Evolutionary conservation across 2,888 invertebrate genomes (phyloP).

Genomic region (Sycophila texana): DNA sequence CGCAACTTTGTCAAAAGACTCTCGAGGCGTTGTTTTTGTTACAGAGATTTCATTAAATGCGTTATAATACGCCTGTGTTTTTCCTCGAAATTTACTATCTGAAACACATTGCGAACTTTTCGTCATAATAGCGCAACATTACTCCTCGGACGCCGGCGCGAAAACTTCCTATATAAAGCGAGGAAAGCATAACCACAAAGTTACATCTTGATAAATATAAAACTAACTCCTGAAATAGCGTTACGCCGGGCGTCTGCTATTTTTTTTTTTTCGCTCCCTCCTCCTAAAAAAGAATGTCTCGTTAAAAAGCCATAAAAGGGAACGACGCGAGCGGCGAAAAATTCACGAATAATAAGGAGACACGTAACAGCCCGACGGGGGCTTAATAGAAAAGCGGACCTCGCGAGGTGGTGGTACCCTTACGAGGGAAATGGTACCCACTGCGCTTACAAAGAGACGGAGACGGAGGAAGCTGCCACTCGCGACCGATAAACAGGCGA

Average conservation of each 20-base stretch:
- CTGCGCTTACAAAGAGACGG: slow-evolving; percentile 31
- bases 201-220: too few relatives aligned
- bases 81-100: not conserved
- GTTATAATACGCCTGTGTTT: too few relatives aligned
- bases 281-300: not conserved
- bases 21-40: too few relatives aligned
- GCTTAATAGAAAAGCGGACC: slow-evolving; percentile 47
- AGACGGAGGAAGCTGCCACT: not conserved
- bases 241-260: not conserved
- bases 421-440: not conserved
- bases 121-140: not conserved
- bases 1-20: too few relatives aligned
- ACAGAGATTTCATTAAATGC: too few relatives aligned
- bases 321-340: slow-evolving; percentile 9
- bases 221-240: slow-evolving; percentile 21
- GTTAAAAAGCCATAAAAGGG: slow-evolving; percentile 11
- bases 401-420: not conserved
- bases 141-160: too few relatives aligned
- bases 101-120: not conserved
- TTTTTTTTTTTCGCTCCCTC: not conserved
- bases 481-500: slow-evolving; percentile 34
- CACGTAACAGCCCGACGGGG: slow-evolving; percentile 9
- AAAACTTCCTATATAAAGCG: too few relatives aligned
- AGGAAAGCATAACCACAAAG: too few relatives aligned
- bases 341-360: slow-evolving; percentile 30